These are phyloP conservation scores for Leptinotarsa defecta DNA, from an alignment of 1,140 invertebrate species.

Conservation along the genomic window DNA sequence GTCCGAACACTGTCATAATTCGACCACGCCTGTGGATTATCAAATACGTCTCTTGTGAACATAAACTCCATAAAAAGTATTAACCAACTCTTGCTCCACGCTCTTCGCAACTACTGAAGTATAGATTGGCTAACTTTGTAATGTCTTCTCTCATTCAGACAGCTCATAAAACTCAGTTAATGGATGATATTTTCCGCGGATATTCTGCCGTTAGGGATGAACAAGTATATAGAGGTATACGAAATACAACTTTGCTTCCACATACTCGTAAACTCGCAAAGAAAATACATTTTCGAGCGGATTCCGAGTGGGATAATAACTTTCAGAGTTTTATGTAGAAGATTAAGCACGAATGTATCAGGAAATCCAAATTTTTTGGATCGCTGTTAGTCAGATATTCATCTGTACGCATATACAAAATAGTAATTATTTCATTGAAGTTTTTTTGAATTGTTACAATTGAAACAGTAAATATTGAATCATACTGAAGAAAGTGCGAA, in stretches of 20 bases:
- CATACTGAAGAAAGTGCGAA: no score
- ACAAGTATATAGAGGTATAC: conserved; percentile 28
- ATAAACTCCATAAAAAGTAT: not conserved
- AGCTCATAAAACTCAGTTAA: conserved; percentile 47
- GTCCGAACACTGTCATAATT: no score
- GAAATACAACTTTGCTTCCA: conserved; percentile 32
- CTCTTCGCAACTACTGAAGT: conserved; percentile 41
- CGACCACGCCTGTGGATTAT: no score
- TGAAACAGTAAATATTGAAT: no score
- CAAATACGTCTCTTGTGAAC: no score
- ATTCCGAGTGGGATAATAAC: conserved; percentile 29
- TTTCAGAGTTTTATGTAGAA: conserved; percentile 28
- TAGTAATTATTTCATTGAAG: no score
- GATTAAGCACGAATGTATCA: conserved; percentile 22
- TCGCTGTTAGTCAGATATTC: not conserved
- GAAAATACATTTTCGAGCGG: conserved; percentile 27
- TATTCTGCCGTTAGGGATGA: conserved; percentile 35
- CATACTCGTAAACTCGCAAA: conserved; percentile 29
- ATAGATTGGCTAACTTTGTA: conserved; percentile 50
- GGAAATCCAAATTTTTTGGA: conserved; percentile 2
- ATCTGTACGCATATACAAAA: no score
- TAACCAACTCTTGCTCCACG: not conserved
- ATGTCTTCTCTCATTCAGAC: conserved; percentile 48
- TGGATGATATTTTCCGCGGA: conserved; percentile 41
- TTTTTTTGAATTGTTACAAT: no score